phyloP scores from a whole-genome alignment of 2,888 invertebrate species.

The Troides aeacus region DNA sequence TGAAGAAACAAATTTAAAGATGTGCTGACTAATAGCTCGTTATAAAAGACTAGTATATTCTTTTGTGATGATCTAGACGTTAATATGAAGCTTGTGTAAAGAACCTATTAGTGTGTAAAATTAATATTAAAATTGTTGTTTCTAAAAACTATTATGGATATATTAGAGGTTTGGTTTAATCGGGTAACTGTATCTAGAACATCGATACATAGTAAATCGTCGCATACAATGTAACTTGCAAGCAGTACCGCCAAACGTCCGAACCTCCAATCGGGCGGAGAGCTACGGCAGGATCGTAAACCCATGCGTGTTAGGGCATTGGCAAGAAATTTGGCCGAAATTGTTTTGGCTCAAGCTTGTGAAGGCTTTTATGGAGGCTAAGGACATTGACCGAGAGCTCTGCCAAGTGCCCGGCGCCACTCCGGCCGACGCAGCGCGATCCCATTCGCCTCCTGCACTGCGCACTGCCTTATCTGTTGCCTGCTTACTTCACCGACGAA shows the following conservation, averaged over 20 bases:
- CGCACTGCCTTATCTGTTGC: constrained; percentile 61
- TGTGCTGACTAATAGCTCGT: no score
- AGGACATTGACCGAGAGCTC: constrained; percentile 73
- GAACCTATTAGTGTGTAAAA: no score
- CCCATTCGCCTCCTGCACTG: constrained; percentile 66
- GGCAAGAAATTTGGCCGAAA: constrained; percentile 75
- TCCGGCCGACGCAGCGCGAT: constrained; percentile 72
- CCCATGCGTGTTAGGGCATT: constrained; percentile 70
- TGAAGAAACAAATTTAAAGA: no score
- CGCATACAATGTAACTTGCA: constrained; percentile 1
- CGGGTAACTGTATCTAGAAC: no score
- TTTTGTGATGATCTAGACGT: no score
- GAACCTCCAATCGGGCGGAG: constrained; percentile 47
- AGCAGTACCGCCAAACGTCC: constrained; percentile 39
- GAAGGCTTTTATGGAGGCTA: constrained; percentile 72
- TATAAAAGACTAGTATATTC: no score
- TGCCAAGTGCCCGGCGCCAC: constrained; percentile 77
- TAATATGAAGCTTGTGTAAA: no score
- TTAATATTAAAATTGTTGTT: no score
- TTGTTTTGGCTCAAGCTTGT: constrained; percentile 71
- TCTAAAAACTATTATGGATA: no score
- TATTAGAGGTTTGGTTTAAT: no score
- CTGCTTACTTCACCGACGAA: constrained; percentile 52
- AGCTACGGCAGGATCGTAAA: constrained; percentile 66
- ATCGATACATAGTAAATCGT: no score